A percentile compares a stretch with the other conserved stretches of the same genome.
Evolutionary conservation across 2,113 vertebrate genomes (phyloP).

Genomic region (Sceloporus undulatus): DNA sequence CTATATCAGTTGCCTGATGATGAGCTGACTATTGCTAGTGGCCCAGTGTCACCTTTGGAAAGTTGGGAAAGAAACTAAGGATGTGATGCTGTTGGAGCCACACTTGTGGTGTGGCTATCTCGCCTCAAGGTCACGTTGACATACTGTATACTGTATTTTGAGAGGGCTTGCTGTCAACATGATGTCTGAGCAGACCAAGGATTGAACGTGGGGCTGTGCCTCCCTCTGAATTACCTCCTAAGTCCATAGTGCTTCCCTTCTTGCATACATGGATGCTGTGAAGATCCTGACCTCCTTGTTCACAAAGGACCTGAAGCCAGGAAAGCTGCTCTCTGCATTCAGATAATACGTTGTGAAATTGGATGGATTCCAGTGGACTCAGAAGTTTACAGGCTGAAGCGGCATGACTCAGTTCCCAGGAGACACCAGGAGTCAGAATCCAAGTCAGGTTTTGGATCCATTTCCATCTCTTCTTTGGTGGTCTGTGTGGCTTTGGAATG

Average conservation of each 20-base stretch:
- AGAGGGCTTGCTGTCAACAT: slow-evolving; percentile 73
- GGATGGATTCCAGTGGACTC: slow-evolving; percentile 77
- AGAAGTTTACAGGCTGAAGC: slow-evolving; percentile 83
- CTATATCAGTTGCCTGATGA: slow-evolving; percentile 66
- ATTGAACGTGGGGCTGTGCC: slow-evolving; percentile 67
- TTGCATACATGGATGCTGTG: slow-evolving; percentile 72
- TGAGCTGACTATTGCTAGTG: slow-evolving; percentile 67
- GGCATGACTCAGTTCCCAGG: slow-evolving; percentile 84
- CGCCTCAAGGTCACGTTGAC: slow-evolving; percentile 66
- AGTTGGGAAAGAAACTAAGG: slow-evolving; percentile 73
- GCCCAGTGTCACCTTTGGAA: slow-evolving; percentile 70
- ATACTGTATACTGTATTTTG: slow-evolving; percentile 64
- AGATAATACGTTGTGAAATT: slow-evolving; percentile 82
- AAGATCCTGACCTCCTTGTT: slow-evolving; percentile 76
- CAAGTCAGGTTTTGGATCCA: slow-evolving; percentile 81
- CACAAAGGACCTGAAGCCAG: slow-evolving; percentile 80
- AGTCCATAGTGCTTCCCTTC: slow-evolving; percentile 73
- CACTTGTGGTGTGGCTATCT: slow-evolving; percentile 47
- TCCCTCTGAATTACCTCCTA: slow-evolving; percentile 74
- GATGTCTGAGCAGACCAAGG: slow-evolving; percentile 70
- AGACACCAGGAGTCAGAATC: slow-evolving; percentile 87
- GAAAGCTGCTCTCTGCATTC: slow-evolving; percentile 80
- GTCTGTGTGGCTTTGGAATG: slow-evolving; percentile 83
- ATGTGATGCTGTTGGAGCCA: slow-evolving; percentile 71
- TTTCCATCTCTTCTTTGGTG: slow-evolving; percentile 80